Evolutionary conservation across 2,888 invertebrate genomes (phyloP), one percentile per base, ranked within the genome.

Genomic region (Bembecia ichneumoniformis): DNA sequence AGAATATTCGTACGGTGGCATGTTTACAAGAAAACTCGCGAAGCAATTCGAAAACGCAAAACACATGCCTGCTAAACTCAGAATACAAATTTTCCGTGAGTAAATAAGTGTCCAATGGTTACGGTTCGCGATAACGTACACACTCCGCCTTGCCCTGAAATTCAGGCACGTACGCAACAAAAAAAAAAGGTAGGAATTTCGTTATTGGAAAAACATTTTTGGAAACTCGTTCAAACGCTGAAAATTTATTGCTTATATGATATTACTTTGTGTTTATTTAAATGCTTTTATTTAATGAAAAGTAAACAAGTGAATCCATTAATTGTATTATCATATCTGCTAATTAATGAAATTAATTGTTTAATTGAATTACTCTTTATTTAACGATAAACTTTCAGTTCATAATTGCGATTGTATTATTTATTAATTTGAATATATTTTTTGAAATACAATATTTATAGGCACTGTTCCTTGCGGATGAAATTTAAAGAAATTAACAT

Each of bases 151-250:
- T 47, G 14, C 40, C 50, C 50, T 46, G 48, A 57, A 62, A 62
- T 56, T 54, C 49, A 45, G 51, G 44, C 55, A 55, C 66, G 65
- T 64, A 62, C 59, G 57, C 55, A 55, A 16, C 57, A 57, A 52
- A 53, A 53, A 47, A 53, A 57, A 53, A 62, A 56, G 56, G 58
- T 54, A 53, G 57, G 61, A 64, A 63, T 66, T 65, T 62, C 59
- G 60, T 61, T 66, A 68, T 66, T 64, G 66, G 63, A 63, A 66
- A 68, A 61, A 62, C 64, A 63, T 63, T 63, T 57, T 55, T 52
- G 54, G 53, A 54, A 56, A 55, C 53, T 50, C 52, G 47, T 40
- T 13, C 40, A 40, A 40, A 40, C 40, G 40, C 7, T 4, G n/a
- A 13, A 14, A 40, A 40, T 40, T 11, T 35, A 47, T 28, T 28